Conservation (phyloP, 2,797 vertebrate genomes). For the Paramormyrops hopkinsi region DNA sequence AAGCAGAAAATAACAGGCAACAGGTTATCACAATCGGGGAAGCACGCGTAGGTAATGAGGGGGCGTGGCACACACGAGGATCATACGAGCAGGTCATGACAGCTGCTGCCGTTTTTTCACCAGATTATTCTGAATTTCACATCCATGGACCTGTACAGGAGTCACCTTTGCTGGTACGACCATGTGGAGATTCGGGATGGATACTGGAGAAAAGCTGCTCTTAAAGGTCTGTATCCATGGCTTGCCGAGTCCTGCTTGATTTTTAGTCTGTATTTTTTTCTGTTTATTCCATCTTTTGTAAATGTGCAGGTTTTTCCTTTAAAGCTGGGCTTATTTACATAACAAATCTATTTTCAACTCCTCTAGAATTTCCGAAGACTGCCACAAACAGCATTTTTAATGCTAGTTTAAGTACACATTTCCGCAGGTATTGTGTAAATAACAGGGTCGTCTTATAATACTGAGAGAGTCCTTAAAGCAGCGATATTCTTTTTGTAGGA, state of each 20-base stretch:
- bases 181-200: constrained; percentile 96
- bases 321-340: not conserved
- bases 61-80: too few species aligned
- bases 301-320: not conserved
- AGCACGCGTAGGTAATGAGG: too few species aligned
- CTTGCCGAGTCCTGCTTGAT: not conserved
- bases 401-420: not conserved
- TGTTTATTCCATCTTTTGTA: not conserved
- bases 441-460: not conserved
- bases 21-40: too few species aligned
- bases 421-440: not conserved
- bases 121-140: constrained; percentile 98
- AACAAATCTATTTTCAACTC: not conserved
- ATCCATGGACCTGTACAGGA: constrained; percentile 93
- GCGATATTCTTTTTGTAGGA: not conserved
- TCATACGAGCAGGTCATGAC: too few species aligned
- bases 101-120: not conserved
- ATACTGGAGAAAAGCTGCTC: constrained; percentile 92
- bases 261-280: not conserved
- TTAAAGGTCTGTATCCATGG: constrained; percentile 71
- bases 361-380: not conserved
- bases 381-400: not conserved
- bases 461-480: not conserved
- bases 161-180: constrained; percentile 96
- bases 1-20: too few species aligned